Evolutionary conservation across 2,888 invertebrate genomes (phyloP).

Genomic region (Drosophila meridiana): DNA sequence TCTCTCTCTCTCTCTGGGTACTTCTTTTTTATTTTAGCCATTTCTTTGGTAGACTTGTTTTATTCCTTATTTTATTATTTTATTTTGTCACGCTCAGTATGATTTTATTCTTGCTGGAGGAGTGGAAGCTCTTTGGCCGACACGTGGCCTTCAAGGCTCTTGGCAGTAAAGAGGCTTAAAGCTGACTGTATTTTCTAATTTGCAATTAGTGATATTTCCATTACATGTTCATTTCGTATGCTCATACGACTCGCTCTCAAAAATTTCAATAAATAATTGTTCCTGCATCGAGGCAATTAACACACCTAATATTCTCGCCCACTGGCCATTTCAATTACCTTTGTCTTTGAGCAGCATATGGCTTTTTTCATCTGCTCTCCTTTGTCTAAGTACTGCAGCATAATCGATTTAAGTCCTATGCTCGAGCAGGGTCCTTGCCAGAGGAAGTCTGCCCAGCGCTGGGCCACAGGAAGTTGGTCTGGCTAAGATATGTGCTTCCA

Average conservation of each 20-base stretch:
- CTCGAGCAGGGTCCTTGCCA: background rate
- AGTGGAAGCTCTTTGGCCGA: slow-evolving; percentile 1
- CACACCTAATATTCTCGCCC: slow-evolving; percentile 33
- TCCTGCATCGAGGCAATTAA: slow-evolving; percentile 47
- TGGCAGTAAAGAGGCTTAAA: slow-evolving; percentile 11
- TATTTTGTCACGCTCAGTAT: slow-evolving; percentile 34
- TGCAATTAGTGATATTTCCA: slow-evolving; percentile 20
- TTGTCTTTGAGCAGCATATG: slow-evolving; percentile 42
- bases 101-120: slow-evolving; percentile 23
- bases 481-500: slow-evolving; percentile 24
- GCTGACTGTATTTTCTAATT: slow-evolving; percentile 9
- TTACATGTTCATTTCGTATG: slow-evolving; percentile 5
- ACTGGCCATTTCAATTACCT: slow-evolving; percentile 55
- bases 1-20: slow-evolving; percentile 9
- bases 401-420: slow-evolving; percentile 28
- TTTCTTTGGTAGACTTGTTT: slow-evolving; percentile 51
- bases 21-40: slow-evolving; percentile 48
- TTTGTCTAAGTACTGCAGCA: slow-evolving; percentile 12
- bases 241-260: background rate
- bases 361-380: background rate
- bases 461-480: slow-evolving; percentile 25
- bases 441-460: slow-evolving; percentile 15
- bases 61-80: slow-evolving; percentile 63
- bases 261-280: slow-evolving; percentile 41
- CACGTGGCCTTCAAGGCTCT: slow-evolving; percentile 17